Evolutionary conservation across 1,140 invertebrate species (phyloP).

Genomic region (Cydia splendana): DNA sequence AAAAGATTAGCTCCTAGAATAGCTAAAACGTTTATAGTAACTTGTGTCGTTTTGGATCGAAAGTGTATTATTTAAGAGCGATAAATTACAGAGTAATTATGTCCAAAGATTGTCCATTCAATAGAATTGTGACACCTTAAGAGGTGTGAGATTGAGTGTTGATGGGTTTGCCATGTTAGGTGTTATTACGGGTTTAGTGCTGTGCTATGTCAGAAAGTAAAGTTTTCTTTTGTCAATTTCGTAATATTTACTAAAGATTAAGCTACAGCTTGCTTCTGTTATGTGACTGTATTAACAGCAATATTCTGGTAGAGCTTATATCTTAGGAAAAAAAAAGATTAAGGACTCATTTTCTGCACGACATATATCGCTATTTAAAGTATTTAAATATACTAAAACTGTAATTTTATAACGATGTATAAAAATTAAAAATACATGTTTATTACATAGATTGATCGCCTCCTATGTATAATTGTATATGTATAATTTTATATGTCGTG

Average conservation of each 20-base stretch:
- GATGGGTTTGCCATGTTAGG: constrained; percentile 3
- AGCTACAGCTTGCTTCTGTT: neutral
- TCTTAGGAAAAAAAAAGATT: too few relatives aligned
- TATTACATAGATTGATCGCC: too few relatives aligned
- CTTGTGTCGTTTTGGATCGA: neutral
- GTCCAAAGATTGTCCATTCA: constrained; percentile 26
- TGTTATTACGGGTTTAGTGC: constrained; percentile 5
- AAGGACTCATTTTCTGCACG: too few relatives aligned
- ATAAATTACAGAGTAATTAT: constrained; percentile 31
- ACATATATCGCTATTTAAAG: too few relatives aligned
- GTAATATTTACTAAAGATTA: neutral
- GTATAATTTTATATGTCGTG: too few relatives aligned
- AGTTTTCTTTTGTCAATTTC: neutral
- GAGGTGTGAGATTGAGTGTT: constrained; percentile 26
- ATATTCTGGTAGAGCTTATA: too few relatives aligned
- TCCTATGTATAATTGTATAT: too few relatives aligned
- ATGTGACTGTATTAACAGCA: too few relatives aligned
- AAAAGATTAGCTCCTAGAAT: neutral
- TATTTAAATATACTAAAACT: too few relatives aligned
- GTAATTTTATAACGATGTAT: too few relatives aligned
- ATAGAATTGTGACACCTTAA: constrained; percentile 17
- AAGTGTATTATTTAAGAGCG: neutral
- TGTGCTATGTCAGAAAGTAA: neutral
- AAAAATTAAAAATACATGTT: too few relatives aligned
- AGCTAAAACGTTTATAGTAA: neutral